A percentile compares a stretch with the other conserved stretches of the same genome.
These are phyloP conservation scores for Ardeotis arabs DNA, from an alignment of 2,113 vertebrate species.

Conservation along the genomic window DNA sequence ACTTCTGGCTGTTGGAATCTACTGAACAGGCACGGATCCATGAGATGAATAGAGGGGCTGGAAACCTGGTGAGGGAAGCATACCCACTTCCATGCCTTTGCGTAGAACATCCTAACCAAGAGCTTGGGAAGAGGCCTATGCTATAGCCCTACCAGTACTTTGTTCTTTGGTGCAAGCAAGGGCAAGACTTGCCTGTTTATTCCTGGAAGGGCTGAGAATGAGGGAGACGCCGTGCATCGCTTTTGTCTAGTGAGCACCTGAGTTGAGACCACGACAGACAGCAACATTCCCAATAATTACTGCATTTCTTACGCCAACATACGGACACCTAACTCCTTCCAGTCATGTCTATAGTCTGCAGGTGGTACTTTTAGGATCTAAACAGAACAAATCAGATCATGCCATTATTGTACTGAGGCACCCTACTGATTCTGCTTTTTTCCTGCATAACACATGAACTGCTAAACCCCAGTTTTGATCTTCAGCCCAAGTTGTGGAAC, in stretches of 20 bases:
- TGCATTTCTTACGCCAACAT: neutral
- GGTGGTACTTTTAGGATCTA: neutral
- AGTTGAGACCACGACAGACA: neutral
- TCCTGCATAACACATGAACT: neutral
- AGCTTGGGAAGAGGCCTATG: neutral
- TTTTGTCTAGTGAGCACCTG: neutral
- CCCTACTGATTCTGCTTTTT: neutral
- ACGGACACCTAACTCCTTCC: neutral
- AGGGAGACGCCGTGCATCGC: neutral
- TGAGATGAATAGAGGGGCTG: neutral
- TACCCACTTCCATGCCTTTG: neutral
- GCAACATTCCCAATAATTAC: neutral
- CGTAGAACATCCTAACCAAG: neutral
- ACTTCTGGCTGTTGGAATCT: neutral
- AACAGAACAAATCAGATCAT: neutral
- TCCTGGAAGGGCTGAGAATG: neutral
- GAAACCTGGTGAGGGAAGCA: neutral
- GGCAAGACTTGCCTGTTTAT: neutral
- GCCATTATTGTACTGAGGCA: neutral
- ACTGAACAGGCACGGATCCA: neutral
- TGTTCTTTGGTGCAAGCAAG: neutral
- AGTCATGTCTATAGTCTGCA: neutral
- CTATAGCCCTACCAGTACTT: neutral
- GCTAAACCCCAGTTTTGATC: neutral
- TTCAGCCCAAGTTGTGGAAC: neutral